Percentiles rank a stretch among this genome's conserved stretches.
Evolutionary conservation across 2,113 vertebrate species (phyloP).

Genomic region (Notechis scutatus): DNA sequence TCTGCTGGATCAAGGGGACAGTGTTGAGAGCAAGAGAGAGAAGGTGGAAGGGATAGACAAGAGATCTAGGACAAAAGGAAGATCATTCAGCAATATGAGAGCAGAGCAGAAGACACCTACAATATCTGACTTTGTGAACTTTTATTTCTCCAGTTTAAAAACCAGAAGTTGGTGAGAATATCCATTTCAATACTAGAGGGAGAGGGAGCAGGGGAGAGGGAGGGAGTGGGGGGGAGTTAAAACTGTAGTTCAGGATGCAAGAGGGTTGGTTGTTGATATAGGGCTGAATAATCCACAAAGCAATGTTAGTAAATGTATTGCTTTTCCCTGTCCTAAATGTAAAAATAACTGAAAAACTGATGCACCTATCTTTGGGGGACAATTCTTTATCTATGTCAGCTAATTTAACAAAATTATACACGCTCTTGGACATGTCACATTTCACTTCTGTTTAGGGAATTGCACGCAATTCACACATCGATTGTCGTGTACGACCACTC

Average conservation of each 20-base stretch:
- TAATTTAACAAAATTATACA: background rate
- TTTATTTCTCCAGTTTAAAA: constrained; percentile 63
- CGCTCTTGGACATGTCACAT: no score
- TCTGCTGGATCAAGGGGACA: constrained; percentile 71
- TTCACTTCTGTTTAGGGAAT: background rate
- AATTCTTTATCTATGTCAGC: background rate
- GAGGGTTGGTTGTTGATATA: background rate
- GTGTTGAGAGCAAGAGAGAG: constrained; percentile 63
- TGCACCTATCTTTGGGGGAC: background rate
- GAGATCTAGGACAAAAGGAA: constrained; percentile 69
- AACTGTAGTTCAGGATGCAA: background rate
- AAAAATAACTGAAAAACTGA: background rate
- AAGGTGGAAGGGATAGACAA: constrained; percentile 73
- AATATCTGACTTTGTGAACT: constrained; percentile 67
- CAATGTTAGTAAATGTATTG: background rate
- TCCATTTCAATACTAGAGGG: background rate
- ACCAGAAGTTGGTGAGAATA: constrained; percentile 11
- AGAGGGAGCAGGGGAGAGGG: background rate
- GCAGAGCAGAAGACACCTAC: constrained; percentile 59
- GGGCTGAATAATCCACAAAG: background rate
- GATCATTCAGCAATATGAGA: constrained; percentile 63
- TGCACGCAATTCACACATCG: background rate
- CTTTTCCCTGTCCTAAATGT: background rate
- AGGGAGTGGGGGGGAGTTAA: background rate
- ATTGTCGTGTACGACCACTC: background rate